Evolutionary conservation across 2,888 invertebrate species (phyloP).

Genomic region (Strigamia maritima): DNA sequence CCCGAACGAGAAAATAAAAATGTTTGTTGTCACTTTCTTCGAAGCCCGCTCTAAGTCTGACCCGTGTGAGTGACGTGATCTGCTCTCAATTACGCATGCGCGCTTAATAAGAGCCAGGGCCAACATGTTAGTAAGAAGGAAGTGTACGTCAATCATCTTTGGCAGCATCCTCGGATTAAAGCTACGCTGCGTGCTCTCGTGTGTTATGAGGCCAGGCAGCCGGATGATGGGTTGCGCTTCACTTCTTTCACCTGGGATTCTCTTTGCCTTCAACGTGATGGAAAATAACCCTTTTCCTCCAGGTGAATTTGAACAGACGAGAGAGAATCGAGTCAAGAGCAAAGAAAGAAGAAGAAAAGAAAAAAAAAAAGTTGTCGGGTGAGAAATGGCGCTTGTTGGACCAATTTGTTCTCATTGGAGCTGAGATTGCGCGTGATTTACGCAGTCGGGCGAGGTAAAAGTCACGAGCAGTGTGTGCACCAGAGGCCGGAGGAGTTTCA

Average conservation of each 20-base stretch:
- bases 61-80: constrained; percentile 16
- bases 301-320: neutral
- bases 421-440: constrained; percentile 20
- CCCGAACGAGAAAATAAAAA: neutral
- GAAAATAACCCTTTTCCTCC: constrained; percentile 19
- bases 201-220: constrained; percentile 23
- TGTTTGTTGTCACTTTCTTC: neutral
- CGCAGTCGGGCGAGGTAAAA: constrained; percentile 19
- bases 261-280: neutral
- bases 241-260: constrained; percentile 5
- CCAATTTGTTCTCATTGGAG: constrained; percentile 23
- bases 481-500: constrained; percentile 23
- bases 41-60: neutral
- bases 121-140: neutral
- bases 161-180: constrained; percentile 23
- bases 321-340: neutral
- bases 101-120: neutral
- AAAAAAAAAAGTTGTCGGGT: constrained; percentile 16
- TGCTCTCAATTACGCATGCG: constrained; percentile 19
- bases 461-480: constrained; percentile 23
- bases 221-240: constrained; percentile 23
- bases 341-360: neutral
- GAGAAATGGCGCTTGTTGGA: constrained; percentile 20
- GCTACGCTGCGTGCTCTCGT: constrained; percentile 20
- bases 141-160: constrained; percentile 23